Percentiles rank a stretch among this genome's conserved stretches.
Evolutionary conservation across 2,113 vertebrate genomes (phyloP).

Genomic region (Neolamprologus caudopunctatus): DNA sequence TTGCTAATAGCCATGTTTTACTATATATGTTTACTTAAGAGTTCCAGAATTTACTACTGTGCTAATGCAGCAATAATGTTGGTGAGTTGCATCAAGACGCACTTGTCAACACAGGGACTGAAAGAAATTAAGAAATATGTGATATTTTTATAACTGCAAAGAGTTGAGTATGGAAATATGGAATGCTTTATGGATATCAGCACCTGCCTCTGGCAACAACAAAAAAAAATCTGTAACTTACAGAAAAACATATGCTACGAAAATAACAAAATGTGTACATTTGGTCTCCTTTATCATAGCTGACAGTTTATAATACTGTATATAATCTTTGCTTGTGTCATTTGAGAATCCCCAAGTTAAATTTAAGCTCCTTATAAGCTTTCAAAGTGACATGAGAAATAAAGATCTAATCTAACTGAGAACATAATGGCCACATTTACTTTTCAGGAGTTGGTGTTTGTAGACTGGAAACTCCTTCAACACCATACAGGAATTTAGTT

Average conservation of each 20-base stretch:
- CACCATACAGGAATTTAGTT: background rate
- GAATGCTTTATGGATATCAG: slow-evolving; percentile 64
- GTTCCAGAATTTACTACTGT: slow-evolving; percentile 72
- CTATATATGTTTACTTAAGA: slow-evolving; percentile 70
- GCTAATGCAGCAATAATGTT: slow-evolving; percentile 77
- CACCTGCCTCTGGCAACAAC: slow-evolving; percentile 57
- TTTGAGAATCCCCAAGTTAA: slow-evolving; percentile 65
- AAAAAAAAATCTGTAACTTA: slow-evolving; percentile 54
- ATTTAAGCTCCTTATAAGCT: slow-evolving; percentile 73
- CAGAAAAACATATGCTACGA: slow-evolving; percentile 63
- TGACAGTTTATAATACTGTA: slow-evolving; percentile 74
- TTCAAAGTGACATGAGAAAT: slow-evolving; percentile 77
- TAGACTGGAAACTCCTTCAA: background rate
- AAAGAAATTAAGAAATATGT: slow-evolving; percentile 60
- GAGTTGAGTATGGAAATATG: slow-evolving; percentile 66
- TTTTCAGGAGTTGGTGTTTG: background rate
- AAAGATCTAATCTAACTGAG: slow-evolving; percentile 65
- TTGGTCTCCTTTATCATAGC: slow-evolving; percentile 75
- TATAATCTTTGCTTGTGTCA: slow-evolving; percentile 77
- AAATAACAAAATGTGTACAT: slow-evolving; percentile 66
- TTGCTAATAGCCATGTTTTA: slow-evolving; percentile 68
- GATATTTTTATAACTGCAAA: slow-evolving; percentile 62
- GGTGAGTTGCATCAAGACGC: slow-evolving; percentile 37
- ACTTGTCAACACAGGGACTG: slow-evolving; percentile 61
- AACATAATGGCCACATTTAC: background rate